Conservation (phyloP, 2,113 vertebrate species). For the Eptatretus burgeri region DNA sequence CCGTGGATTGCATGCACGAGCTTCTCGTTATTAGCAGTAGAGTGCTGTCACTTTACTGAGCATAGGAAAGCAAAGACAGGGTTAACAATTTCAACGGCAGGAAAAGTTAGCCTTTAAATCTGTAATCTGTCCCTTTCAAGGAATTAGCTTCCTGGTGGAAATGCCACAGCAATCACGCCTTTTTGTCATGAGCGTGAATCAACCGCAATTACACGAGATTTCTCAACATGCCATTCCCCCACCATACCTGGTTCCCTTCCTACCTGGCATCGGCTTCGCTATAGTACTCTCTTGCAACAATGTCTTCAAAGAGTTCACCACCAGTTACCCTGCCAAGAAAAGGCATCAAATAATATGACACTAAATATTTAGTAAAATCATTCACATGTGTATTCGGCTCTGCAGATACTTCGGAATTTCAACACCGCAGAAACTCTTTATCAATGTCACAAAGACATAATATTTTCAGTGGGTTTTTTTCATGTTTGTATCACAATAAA, state of each 20-base stretch:
- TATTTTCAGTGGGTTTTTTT: too few species aligned
- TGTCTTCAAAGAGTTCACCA: conserved; percentile 64
- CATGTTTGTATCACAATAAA: too few species aligned
- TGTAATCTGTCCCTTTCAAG: not conserved
- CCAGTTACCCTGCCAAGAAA: conserved; percentile 33
- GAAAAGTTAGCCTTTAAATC: not conserved
- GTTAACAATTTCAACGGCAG: too few species aligned
- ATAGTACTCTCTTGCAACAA: conserved; percentile 65
- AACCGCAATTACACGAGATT: conserved; percentile 10
- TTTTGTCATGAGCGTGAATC: not conserved
- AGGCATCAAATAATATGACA: too few species aligned
- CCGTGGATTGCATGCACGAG: too few species aligned
- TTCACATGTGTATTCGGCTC: too few species aligned
- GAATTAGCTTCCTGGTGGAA: not conserved
- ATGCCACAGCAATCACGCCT: not conserved
- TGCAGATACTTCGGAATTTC: not conserved
- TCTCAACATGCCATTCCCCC: conserved; percentile 12
- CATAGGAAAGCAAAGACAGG: too few species aligned
- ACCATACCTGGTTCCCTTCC: conserved; percentile 15
- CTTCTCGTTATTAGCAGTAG: too few species aligned
- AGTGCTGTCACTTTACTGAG: too few species aligned
- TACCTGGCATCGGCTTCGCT: conserved; percentile 75
- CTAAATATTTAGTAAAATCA: too few species aligned
- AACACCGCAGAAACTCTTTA: not conserved
- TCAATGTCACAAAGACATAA: not conserved